A percentile compares a stretch with the other conserved stretches of the same genome.
Evolutionary conservation across 2,113 vertebrate genomes (phyloP).

Genomic region (Melanotaenia duboulayi): DNA sequence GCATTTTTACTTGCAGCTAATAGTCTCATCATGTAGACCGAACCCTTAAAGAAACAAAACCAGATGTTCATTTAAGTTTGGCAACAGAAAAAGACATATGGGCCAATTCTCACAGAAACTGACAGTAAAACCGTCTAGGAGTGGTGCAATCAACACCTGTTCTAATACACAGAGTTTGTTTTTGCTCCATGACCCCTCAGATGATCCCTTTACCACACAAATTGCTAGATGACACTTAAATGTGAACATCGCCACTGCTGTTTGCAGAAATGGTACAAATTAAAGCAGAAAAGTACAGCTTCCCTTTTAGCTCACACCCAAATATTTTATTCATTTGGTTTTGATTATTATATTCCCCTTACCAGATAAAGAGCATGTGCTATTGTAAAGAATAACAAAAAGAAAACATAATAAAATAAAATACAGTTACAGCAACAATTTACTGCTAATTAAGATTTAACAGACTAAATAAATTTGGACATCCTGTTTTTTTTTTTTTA

Average conservation of each 20-base stretch:
- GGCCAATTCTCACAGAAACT: conserved; percentile 37
- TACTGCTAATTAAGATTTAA: conserved; percentile 8
- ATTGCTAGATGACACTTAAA: neutral
- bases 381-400: neutral
- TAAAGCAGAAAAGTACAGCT: neutral
- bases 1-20: conserved; percentile 32
- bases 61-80: conserved; percentile 61
- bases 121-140: conserved; percentile 39
- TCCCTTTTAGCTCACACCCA: neutral
- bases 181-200: neutral
- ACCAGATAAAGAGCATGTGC: neutral
- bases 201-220: conserved; percentile 15
- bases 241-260: conserved; percentile 7
- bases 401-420: neutral
- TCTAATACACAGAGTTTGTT: conserved; percentile 30
- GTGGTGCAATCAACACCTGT: conserved; percentile 58
- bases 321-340: neutral
- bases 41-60: conserved; percentile 48
- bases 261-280: neutral
- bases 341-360: neutral
- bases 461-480: neutral
- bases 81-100: conserved; percentile 25
- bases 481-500: conserved; percentile 6
- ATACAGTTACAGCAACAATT: conserved; percentile 12
- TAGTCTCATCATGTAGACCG: conserved; percentile 34